phyloP scores from a whole-genome alignment of 2,888 invertebrate species.

The Acheta domesticus region DNA sequence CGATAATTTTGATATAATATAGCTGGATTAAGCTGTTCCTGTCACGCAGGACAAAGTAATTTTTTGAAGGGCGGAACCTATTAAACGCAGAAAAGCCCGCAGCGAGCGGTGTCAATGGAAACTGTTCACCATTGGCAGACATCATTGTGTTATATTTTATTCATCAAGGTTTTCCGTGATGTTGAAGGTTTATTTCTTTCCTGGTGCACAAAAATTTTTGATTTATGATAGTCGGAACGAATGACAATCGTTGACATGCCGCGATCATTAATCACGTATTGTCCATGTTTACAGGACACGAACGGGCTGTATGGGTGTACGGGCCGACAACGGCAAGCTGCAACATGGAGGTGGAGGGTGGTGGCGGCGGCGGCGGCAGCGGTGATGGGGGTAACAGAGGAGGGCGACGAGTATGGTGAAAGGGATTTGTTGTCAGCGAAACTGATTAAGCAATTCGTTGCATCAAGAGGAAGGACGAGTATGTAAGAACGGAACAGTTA shows the following conservation, averaged over 20 bases:
- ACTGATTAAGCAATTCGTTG: too few species aligned
- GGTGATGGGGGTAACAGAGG: too few species aligned
- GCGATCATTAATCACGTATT: not conserved
- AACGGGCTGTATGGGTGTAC: constrained; percentile 2
- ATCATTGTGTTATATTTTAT: constrained; percentile 18
- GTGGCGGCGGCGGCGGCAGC: not conserved
- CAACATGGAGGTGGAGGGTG: not conserved
- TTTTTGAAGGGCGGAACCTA: constrained; percentile 11
- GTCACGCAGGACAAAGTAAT: not conserved
- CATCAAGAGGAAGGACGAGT: too few species aligned
- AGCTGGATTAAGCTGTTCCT: not conserved
- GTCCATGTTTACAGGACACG: constrained; percentile 18
- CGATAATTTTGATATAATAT: not conserved
- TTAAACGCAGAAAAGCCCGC: not conserved
- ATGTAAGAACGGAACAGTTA: too few species aligned
- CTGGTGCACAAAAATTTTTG: not conserved
- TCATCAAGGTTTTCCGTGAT: not conserved
- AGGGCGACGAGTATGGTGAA: not conserved
- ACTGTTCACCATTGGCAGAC: not conserved
- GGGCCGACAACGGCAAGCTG: not conserved
- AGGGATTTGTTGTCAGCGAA: not conserved
- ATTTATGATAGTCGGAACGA: constrained; percentile 3
- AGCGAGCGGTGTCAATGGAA: not conserved
- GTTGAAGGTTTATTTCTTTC: constrained; percentile 10
- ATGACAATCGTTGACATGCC: constrained; percentile 18